Evolutionary conservation across 2,113 vertebrate species (phyloP).

Genomic region (Thermophis baileyi): DNA sequence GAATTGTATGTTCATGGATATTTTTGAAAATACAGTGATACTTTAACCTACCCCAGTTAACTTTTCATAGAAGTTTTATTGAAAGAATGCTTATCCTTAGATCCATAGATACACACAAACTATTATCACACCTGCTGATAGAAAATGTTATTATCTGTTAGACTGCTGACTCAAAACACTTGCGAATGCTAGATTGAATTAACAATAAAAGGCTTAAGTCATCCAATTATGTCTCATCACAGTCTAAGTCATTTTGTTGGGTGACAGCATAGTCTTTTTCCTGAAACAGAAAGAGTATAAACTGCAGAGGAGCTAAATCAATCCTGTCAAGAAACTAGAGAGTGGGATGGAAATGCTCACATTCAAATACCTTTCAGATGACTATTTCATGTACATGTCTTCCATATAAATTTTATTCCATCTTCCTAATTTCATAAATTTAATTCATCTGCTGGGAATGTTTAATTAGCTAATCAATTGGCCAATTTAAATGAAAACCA

Average conservation of each 20-base stretch:
- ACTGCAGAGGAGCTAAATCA: not conserved
- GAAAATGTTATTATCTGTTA: constrained; percentile 33
- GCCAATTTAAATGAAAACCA: not conserved
- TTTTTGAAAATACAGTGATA: not conserved
- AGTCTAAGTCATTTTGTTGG: constrained; percentile 12
- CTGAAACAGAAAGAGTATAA: not conserved
- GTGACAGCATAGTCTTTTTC: not conserved
- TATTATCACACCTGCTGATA: constrained; percentile 38
- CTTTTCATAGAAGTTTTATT: not conserved
- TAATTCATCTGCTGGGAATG: not conserved
- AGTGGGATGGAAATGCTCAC: not conserved
- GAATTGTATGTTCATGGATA: not conserved
- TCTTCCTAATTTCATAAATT: not conserved
- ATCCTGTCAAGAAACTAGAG: not conserved
- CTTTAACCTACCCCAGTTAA: not conserved
- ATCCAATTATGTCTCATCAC: constrained; percentile 30
- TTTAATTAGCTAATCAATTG: not conserved
- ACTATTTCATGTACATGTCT: not conserved
- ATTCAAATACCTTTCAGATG: not conserved
- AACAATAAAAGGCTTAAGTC: constrained; percentile 45
- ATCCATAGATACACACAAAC: not conserved
- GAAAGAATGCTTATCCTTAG: not conserved
- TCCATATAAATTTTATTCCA: not conserved
- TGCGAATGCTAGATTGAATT: constrained; percentile 41
- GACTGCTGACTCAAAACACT: constrained; percentile 44